Base-by-base conservation (phyloP, 2,888 invertebrate species). In the Augiades crinisus region DNA sequence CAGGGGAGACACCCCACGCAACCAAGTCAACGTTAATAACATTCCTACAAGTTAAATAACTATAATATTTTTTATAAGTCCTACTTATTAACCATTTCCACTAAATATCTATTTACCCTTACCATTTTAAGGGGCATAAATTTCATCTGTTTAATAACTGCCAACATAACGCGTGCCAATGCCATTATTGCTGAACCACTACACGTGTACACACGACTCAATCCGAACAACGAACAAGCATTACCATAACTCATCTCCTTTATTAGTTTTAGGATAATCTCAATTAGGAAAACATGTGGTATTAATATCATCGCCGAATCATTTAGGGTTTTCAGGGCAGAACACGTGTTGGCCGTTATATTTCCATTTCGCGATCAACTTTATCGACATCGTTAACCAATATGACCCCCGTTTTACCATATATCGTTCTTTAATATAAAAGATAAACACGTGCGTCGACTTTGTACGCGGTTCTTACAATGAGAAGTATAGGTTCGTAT, bases 241-340 rank as follows among this genome's bases (percentile, higher is more conserved):
- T 51, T 45, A 44, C 46, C 49, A 56, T 57, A 59, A 47, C 37
- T 61, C 58, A 58, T 55, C 47, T 44, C 53, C 56, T 56, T 58
- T 59, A 61, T 60, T 40, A 50, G 34, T 36, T 34, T 27, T 27
- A 10, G 49, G 33, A 31, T 33, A 34, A 40, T 31, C 46, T 16
- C 46, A 17, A 27, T 46, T 46, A 27, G 36, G 36, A 46, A 27
- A 46, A 17, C 36, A 46, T 36, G 36, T 46, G 36, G 36, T 12
- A 36, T 44, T 44, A 13, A 36, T 27, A 36, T 36, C 7, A 36
- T 10, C 16, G 33, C 21, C 36, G 46, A 12, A 36, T 47, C 21
- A n/a, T 36, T 36, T 37, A 47, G 7, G 19, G 12, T 16, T 14
- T 45, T 46, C 24, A 36, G 34, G 36, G 14, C 22, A 33, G 34